A percentile compares a stretch with the other conserved stretches of the same genome.
Conservation (phyloP, 30 jellyfish, hydroid and myxozoan species). For the Hydra vulgaris region DNA sequence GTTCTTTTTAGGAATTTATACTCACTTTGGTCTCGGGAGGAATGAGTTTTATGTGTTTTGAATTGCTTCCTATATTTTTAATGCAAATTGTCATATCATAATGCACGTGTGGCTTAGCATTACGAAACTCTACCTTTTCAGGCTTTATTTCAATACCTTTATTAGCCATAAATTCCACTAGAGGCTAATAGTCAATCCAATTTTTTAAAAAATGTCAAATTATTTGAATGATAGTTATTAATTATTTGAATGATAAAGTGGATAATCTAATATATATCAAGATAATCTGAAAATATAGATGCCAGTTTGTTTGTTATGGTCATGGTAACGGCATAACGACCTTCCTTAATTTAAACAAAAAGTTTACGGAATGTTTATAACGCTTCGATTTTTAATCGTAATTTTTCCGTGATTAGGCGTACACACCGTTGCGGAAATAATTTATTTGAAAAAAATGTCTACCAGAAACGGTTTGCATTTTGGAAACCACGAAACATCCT, state of each 20-base stretch:
- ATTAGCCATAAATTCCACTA: background rate
- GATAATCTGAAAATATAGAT: no score
- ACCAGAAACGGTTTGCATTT: no score
- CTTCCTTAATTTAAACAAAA: no score
- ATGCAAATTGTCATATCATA: constrained; percentile 62
- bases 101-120: constrained; percentile 54
- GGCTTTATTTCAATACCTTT: constrained; percentile 62
- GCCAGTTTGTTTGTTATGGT: background rate
- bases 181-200: background rate
- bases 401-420: no score
- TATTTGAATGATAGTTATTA: no score
- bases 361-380: no score
- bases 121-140: constrained; percentile 63
- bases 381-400: no score
- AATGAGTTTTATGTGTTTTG: constrained; percentile 38
- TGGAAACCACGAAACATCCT: no score
- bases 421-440: no score
- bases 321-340: background rate
- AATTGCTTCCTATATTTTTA: constrained; percentile 49
- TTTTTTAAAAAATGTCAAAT: no score
- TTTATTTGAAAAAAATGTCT: no score
- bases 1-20: background rate
- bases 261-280: background rate
- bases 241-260: background rate
- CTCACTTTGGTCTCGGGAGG: constrained; percentile 66